Percentiles rank a stretch among this genome's conserved stretches.
Conservation (phyloP, 2,113 vertebrate species). For the Sciurus niger region DNA sequence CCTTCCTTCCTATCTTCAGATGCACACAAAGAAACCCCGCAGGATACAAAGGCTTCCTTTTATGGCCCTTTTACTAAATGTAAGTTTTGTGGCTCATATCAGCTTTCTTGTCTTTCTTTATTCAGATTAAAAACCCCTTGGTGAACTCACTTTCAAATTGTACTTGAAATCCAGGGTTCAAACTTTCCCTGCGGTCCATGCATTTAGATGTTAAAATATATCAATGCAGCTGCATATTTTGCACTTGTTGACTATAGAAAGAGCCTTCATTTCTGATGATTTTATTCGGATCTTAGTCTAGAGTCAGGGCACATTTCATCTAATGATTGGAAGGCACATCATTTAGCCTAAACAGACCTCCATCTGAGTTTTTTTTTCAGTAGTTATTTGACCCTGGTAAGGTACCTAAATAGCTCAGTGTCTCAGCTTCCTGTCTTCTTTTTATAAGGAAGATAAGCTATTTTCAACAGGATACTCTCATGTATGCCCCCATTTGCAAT, state of each 20-base stretch:
- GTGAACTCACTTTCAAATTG: slow-evolving; percentile 35
- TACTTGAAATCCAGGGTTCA: slow-evolving; percentile 10
- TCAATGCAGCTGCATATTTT: background rate
- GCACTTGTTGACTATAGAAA: background rate
- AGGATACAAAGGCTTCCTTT: background rate
- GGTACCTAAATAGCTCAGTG: background rate
- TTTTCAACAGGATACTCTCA: background rate
- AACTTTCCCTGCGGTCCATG: background rate
- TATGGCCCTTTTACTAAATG: slow-evolving; percentile 41
- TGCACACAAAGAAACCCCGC: background rate
- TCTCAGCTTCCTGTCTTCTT: slow-evolving; percentile 13
- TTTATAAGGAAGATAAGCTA: background rate
- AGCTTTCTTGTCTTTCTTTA: slow-evolving; percentile 45
- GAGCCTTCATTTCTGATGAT: background rate
- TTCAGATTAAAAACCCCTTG: slow-evolving; percentile 22
- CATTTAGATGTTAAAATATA: slow-evolving; percentile 39
- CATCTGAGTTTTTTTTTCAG: background rate
- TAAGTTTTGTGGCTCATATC: slow-evolving; percentile 4
- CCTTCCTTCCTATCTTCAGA: background rate
- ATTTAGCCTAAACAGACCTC: background rate
- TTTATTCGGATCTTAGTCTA: slow-evolving; percentile 31
- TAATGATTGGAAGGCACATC: background rate
- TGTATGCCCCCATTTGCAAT: background rate
- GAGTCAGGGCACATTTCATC: background rate
- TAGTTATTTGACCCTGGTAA: background rate